Percentiles rank a stretch among this genome's conserved stretches.
phyloP scores from a whole-genome alignment of 2,888 invertebrate species.

The Belgica antarctica region DNA sequence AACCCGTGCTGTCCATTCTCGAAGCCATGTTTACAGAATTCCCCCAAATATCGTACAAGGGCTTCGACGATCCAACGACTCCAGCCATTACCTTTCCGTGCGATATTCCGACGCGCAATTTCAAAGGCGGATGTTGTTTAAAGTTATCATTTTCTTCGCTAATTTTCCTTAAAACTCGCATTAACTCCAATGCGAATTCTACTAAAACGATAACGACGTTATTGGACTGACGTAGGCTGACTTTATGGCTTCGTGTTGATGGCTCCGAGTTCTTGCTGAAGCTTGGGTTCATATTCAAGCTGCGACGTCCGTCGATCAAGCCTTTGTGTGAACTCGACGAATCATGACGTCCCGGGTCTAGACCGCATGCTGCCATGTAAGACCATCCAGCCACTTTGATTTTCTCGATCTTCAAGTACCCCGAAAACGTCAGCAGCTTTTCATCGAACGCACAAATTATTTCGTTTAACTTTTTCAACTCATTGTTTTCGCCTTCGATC shows the following conservation, averaged over 20 bases:
- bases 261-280: too few species aligned
- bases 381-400: conserved; percentile 96
- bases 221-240: conserved; percentile 49
- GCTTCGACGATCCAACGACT: conserved; percentile 90
- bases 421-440: conserved; percentile 62
- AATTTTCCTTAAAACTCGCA: conserved; percentile 62
- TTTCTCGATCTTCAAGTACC: conserved; percentile 78
- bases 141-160: conserved; percentile 61
- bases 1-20: conserved; percentile 90
- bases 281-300: conserved; percentile 54
- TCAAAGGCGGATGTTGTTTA: conserved; percentile 53
- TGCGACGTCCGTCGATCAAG: conserved; percentile 51
- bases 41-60: conserved; percentile 95
- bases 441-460: conserved; percentile 93
- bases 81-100: conserved; percentile 91
- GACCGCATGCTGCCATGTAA: conserved; percentile 95
- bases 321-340: conserved; percentile 57
- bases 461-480: conserved; percentile 76
- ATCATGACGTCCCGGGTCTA: conserved; percentile 70
- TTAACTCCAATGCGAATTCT: conserved; percentile 72
- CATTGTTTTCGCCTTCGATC: conserved; percentile 63
- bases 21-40: conserved; percentile 96
- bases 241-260: conserved; percentile 26
- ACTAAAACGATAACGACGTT: conserved; percentile 62
- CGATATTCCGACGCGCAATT: conserved; percentile 67